Conservation (phyloP, 2,888 invertebrate species). For the Pseudanteris insignis region DNA sequence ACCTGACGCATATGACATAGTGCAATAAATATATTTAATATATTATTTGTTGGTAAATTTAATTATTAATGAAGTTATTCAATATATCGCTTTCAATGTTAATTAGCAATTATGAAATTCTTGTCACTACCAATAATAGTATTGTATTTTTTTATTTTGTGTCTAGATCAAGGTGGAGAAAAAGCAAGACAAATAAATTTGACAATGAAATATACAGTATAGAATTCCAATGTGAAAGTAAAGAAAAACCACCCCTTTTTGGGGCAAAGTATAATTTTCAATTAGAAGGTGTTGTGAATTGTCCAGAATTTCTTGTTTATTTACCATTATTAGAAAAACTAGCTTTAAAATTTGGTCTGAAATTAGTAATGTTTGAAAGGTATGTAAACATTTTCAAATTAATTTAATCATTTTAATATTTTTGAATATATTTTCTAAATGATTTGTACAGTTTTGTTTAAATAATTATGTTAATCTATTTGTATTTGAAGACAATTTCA, state of each 20-base stretch:
- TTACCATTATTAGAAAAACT: conserved; percentile 84
- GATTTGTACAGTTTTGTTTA: no score
- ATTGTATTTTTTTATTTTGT: no score
- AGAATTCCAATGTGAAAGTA: conserved; percentile 74
- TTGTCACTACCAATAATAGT: not conserved
- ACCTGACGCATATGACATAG: conserved; percentile 91
- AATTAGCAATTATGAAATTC: conserved; percentile 10
- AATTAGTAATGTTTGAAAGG: conserved; percentile 74
- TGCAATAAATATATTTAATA: conserved; percentile 71
- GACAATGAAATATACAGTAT: conserved; percentile 84
- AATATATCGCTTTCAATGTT: no score
- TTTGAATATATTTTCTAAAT: conserved; percentile 1
- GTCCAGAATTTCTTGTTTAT: conserved; percentile 97
- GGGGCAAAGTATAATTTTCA: conserved; percentile 96
- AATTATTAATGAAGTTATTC: no score
- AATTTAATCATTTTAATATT: conserved; percentile 3
- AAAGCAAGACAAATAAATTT: conserved; percentile 71
- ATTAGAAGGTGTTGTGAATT: conserved; percentile 95
- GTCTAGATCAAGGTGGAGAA: conserved; percentile 71
- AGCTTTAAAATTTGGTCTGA: conserved; percentile 77
- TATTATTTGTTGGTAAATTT: not conserved
- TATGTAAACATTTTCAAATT: conserved; percentile 36
- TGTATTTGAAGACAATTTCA: no score
- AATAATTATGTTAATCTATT: no score
- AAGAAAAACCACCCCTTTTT: conserved; percentile 80